Base-by-base conservation (phyloP, 2,797 vertebrate genomes). In the Thalassophryne amazonica region DNA sequence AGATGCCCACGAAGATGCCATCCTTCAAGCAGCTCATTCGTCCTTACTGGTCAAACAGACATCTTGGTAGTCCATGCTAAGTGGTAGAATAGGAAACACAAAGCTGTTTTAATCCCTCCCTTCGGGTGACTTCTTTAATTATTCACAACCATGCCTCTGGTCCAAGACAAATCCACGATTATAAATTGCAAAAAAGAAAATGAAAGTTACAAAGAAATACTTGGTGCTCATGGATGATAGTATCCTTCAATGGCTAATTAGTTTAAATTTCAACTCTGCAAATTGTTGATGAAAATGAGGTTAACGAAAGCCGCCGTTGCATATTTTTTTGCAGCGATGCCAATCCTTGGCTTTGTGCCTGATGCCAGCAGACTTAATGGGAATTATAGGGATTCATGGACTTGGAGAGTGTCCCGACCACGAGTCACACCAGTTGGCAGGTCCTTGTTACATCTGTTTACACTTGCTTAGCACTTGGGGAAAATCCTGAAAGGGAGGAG, bases 1-100 rank as follows among this genome's bases (percentile, higher is more conserved):
- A 59, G 74, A 85, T 94, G 89, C 93, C 93, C 83, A 86, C 85
- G 93, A 95, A 93, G 90, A 94, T 95, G 93, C 93, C 93, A 95
- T 88, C 88, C 89, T 93, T 91, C 89, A 87, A 90, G 89, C 88
- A 90, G 86, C n/a, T n/a, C n/a, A n/a, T 93, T 90, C 90, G 71
- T 90, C 76, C 57, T 80, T 60, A 60, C 72, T 78, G 73, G 37
- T 86, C 78, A 70, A 79, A 81, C 73, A 85, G 78, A 81, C 80
- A 88, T 88, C 68, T 82, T 91, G 86, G 83, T 80, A 63, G 82
- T 87, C 43, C 60, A 80, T 85, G 80, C 83, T 87, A 88, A 78
- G n/a, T n/a, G 70, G 78, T 83, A 88, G 75, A 79, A 78, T 81
- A 86, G 87, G 76, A 86, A 86, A 81, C 84, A 88, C 81, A 88